Evolutionary conservation across 2,888 invertebrate species (phyloP), one percentile per base, ranked within the genome.

Genomic region (Drosophila stalkeri): DNA sequence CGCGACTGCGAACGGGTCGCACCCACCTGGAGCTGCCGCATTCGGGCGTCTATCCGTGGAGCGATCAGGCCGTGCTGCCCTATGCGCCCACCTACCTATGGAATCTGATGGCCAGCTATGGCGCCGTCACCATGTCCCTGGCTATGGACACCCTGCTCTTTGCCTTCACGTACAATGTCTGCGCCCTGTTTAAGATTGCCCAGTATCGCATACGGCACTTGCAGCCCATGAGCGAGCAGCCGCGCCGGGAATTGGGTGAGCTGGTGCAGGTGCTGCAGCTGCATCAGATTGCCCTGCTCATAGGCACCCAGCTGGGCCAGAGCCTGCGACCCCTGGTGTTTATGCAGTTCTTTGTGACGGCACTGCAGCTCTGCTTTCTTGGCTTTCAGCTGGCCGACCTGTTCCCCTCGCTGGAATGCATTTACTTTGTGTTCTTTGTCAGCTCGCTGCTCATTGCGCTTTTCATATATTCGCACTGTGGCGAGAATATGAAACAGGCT

Each of bases 391-490:
- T 78, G 67, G 77, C 81, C 11, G 73, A 81, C 56, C 49, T 69
- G n/a, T 81, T 86, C 3, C 75, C 80, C 20, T 64, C 80, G 41
- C 75, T 65, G 0, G 73, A 56, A 2, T 61, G 66, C 46, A 33
- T 81, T 1, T 81, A 72, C 35, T 84, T 81, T 18, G 49, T 78
- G 0, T 63, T 81, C 47, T 86, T 83, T 31, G 57, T 67, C 16
- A 44, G 83, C 54, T 80, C 84, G 1, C 39, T 81, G 43, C 66
- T 83, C 2, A 72, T 84, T 7, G 83, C 77, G 0, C 52, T 86
- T 12, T 86, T 80, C 54, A 80, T 83, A 27, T 84, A 83, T 41
- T 83, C 84, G 11, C 68, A 72, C 49, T 81, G 81, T 43, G 81
- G 83, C 14, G 83, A 83, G 67, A 81, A 80, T n/a, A 76, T 83